phyloP scores from a whole-genome alignment of 2,113 vertebrate genomes.

The Tamias sibiricus region DNA sequence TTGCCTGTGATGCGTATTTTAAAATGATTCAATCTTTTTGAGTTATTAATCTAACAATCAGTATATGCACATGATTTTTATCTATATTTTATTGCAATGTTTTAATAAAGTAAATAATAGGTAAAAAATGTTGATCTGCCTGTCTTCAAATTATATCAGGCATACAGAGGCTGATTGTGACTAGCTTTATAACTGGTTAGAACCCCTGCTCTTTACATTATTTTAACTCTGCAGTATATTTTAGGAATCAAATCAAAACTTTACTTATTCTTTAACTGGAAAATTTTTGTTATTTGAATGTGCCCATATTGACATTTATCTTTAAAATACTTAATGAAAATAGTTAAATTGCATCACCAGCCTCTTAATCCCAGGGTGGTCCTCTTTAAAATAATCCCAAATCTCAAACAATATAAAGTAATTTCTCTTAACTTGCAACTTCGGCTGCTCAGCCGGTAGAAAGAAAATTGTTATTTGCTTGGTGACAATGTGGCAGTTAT shows the following conservation, averaged over 20 bases:
- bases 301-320: slow-evolving; percentile 19
- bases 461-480: slow-evolving; percentile 45
- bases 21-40: slow-evolving; percentile 52
- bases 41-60: slow-evolving; percentile 7
- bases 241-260: neutral
- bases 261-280: neutral
- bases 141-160: neutral
- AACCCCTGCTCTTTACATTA: slow-evolving; percentile 8
- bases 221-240: neutral
- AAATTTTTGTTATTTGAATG: slow-evolving; percentile 15
- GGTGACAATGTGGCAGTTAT: neutral
- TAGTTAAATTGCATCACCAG: neutral
- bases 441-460: neutral
- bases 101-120: slow-evolving; percentile 44
- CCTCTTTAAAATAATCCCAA: slow-evolving; percentile 26
- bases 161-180: neutral
- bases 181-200: slow-evolving; percentile 30
- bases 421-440: slow-evolving; percentile 8
- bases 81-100: neutral
- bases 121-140: neutral
- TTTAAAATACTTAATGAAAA: slow-evolving; percentile 39
- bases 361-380: neutral
- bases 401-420: neutral
- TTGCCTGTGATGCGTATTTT: neutral
- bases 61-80: slow-evolving; percentile 36